Evolutionary conservation across 2,888 invertebrate species (phyloP).

Genomic region (Onchidella celtica): DNA sequence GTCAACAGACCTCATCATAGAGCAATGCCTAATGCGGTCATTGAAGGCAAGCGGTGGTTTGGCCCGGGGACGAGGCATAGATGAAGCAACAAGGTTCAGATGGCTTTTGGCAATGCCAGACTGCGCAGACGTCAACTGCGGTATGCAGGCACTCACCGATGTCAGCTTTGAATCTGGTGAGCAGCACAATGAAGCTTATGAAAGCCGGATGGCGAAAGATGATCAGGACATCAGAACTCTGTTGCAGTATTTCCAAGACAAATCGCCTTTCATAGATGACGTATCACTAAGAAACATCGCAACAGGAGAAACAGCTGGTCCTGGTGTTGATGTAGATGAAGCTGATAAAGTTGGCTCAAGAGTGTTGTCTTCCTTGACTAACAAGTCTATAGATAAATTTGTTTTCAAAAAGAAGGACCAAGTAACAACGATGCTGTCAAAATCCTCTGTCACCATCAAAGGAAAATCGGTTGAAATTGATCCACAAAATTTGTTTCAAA

Average conservation of each 20-base stretch:
- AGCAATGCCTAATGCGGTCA: slow-evolving; percentile 52
- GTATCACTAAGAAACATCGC: slow-evolving; percentile 51
- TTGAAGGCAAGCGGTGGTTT: slow-evolving; percentile 47
- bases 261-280: slow-evolving; percentile 50
- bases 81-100: not conserved
- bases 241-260: slow-evolving; percentile 36
- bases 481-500: slow-evolving; percentile 53
- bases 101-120: slow-evolving; percentile 41
- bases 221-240: slow-evolving; percentile 45
- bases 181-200: slow-evolving; percentile 8
- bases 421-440: not conserved
- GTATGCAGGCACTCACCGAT: slow-evolving; percentile 29
- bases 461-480: slow-evolving; percentile 48
- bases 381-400: not conserved
- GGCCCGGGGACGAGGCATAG: slow-evolving; percentile 19
- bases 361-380: slow-evolving; percentile 50
- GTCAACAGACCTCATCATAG: slow-evolving; percentile 27
- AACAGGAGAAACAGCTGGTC: slow-evolving; percentile 54
- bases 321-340: slow-evolving; percentile 41
- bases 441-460: slow-evolving; percentile 8
- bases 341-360: slow-evolving; percentile 48
- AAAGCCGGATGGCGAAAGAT: slow-evolving; percentile 10
- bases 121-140: slow-evolving; percentile 29
- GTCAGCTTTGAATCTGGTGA: slow-evolving; percentile 2
- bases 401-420: not conserved